phyloP scores from a whole-genome alignment of 2,113 vertebrate species.

The Rhinolophus sinicus region DNA sequence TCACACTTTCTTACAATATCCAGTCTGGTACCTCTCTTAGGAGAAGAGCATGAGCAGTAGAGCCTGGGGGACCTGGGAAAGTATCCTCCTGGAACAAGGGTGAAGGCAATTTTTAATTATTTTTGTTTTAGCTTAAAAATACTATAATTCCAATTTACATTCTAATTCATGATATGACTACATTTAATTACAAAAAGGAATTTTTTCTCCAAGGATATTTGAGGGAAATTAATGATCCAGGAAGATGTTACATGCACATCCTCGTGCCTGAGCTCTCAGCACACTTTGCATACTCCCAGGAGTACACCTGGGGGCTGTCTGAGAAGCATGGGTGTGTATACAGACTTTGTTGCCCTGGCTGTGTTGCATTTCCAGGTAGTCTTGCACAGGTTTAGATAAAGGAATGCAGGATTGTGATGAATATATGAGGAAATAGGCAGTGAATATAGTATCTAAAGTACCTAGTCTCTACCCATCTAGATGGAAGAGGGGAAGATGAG shows the following conservation, averaged over 20 bases:
- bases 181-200: neutral
- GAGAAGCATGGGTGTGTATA: neutral
- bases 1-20: neutral
- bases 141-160: neutral
- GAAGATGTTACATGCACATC: neutral
- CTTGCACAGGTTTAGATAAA: neutral
- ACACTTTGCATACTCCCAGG: too few relatives aligned
- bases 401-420: neutral
- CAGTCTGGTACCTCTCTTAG: neutral
- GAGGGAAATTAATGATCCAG: neutral
- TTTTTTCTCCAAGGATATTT: neutral
- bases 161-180: neutral
- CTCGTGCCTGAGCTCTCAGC: neutral
- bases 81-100: neutral
- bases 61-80: neutral
- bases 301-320: neutral
- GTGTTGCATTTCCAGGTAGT: neutral
- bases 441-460: neutral
- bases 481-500: neutral
- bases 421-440: neutral
- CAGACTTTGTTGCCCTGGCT: neutral
- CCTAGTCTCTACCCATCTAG: neutral
- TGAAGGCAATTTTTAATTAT: neutral
- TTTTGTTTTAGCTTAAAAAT: neutral
- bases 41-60: neutral